Conservation (phyloP, 2,113 vertebrate species). For the Vombatus ursinus region DNA sequence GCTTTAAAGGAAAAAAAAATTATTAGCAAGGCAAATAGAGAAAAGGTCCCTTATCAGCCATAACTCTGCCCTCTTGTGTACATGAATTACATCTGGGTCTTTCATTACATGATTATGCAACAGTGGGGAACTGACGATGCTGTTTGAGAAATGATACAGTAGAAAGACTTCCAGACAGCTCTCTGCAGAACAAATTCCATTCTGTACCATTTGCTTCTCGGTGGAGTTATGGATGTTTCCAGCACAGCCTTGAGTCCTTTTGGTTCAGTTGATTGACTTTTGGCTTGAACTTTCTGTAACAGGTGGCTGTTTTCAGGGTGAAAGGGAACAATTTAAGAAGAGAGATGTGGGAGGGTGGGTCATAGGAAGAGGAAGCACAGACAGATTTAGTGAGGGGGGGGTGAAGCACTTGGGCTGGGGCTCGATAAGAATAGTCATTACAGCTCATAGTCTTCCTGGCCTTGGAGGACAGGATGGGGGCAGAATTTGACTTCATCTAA, state of each 20-base stretch:
- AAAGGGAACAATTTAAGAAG: conserved; percentile 13
- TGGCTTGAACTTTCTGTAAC: conserved; percentile 3
- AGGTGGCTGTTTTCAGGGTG: conserved; percentile 9
- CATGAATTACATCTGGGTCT: conserved; percentile 35
- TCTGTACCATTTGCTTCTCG: conserved; percentile 42
- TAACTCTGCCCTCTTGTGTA: conserved; percentile 50
- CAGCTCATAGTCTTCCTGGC: background rate
- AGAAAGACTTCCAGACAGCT: background rate
- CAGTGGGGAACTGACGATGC: conserved; percentile 40
- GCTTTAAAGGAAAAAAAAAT: conserved; percentile 14
- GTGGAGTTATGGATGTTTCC: background rate
- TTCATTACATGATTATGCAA: conserved; percentile 56
- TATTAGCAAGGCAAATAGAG: conserved; percentile 50
- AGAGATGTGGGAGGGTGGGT: background rate
- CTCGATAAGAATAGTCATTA: background rate
- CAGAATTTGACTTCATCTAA: background rate
- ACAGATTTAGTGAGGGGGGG: background rate
- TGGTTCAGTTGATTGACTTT: background rate
- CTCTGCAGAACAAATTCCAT: conserved; percentile 25
- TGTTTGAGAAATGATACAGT: conserved; percentile 27
- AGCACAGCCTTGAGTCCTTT: background rate
- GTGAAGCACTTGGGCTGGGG: background rate
- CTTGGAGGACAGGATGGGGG: background rate
- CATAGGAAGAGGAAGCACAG: background rate
- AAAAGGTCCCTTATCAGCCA: conserved; percentile 40